Conservation (phyloP, 2,888 invertebrate genomes). For the Cremastinae sp. region DNA sequence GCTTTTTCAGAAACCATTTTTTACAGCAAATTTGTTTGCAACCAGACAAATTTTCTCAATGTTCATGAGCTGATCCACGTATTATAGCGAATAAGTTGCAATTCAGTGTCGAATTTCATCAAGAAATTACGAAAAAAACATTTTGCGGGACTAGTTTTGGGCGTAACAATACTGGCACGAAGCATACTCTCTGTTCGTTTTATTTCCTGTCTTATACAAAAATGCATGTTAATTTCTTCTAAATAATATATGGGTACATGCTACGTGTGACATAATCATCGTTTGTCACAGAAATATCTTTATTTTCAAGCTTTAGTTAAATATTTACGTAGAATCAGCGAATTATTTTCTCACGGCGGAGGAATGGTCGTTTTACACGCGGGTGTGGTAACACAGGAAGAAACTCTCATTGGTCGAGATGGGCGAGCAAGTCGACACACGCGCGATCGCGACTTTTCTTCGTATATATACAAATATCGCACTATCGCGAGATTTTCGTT, state of each 20-base stretch:
- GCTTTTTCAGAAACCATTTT: conserved; percentile 27
- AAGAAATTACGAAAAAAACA: conserved; percentile 62
- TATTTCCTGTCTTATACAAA: not conserved
- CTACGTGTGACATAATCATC: too few relatives aligned
- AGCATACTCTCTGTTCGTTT: conserved; percentile 14
- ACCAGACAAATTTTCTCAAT: not conserved
- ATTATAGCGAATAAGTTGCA: conserved; percentile 11
- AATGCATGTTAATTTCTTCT: conserved; percentile 14
- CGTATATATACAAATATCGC: conserved; percentile 64
- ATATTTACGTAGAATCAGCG: conserved; percentile 25
- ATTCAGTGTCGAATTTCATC: conserved; percentile 36
- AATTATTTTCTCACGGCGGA: conserved; percentile 63
- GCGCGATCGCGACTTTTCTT: conserved; percentile 61
- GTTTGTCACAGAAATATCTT: too few relatives aligned
- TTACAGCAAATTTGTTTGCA: not conserved
- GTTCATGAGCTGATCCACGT: not conserved
- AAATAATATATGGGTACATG: conserved; percentile 12
- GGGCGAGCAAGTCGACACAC: conserved; percentile 66
- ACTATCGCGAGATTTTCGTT: conserved; percentile 66
- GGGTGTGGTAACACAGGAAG: conserved; percentile 66
- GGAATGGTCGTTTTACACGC: conserved; percentile 67
- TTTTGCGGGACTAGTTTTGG: conserved; percentile 69
- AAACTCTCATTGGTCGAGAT: conserved; percentile 68
- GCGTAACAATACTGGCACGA: conserved; percentile 70
- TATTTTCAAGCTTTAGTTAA: not conserved